Percentiles rank a stretch among this genome's conserved stretches.
Conservation (phyloP, 2,113 vertebrate species). For the Martes martes region DNA sequence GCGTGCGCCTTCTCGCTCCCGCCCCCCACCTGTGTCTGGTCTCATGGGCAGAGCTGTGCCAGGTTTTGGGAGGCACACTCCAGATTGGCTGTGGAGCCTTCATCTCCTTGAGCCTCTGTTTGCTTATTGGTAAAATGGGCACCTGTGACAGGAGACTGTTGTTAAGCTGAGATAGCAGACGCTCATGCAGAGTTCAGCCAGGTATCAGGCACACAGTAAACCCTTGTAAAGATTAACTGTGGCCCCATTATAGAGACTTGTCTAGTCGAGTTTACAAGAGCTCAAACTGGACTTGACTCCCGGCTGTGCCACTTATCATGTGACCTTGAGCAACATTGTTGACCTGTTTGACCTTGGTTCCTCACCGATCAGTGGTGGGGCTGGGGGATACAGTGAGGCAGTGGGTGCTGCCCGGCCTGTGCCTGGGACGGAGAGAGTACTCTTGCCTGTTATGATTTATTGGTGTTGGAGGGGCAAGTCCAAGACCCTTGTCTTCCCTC, state of each 20-base stretch:
- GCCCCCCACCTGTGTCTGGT: neutral
- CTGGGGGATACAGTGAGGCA: neutral
- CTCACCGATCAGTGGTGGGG: neutral
- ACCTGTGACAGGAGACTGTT: neutral
- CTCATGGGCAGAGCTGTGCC: neutral
- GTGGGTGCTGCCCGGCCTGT: fast-evolving
- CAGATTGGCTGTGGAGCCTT: neutral
- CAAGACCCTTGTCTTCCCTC: neutral
- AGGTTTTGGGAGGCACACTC: neutral
- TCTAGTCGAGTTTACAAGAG: neutral
- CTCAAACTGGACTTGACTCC: neutral
- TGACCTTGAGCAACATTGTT: neutral
- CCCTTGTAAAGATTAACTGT: neutral
- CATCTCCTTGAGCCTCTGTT: neutral
- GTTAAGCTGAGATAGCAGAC: neutral
- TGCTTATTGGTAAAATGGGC: neutral
- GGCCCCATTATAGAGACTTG: neutral
- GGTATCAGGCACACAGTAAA: neutral
- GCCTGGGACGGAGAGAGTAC: neutral
- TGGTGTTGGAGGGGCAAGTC: neutral
- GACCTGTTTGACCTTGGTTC: neutral
- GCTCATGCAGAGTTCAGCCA: neutral
- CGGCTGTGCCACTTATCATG: neutral
- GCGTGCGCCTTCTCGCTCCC: neutral
- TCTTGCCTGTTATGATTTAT: neutral